Evolutionary conservation across 2,888 invertebrate genomes (phyloP).

Genomic region (Leptinotarsa juncta): DNA sequence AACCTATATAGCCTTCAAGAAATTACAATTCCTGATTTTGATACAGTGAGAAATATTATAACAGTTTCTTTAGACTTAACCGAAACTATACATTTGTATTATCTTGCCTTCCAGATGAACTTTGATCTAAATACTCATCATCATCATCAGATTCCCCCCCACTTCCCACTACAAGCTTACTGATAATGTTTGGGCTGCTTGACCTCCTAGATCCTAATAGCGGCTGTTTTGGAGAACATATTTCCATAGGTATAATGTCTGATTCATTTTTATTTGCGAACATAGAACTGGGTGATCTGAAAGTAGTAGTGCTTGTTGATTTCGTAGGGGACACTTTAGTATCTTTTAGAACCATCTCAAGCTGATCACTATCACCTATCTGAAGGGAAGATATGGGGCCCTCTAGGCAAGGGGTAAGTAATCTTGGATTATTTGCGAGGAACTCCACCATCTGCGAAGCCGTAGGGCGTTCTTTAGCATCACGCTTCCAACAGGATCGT

Average conservation of each 20-base stretch:
- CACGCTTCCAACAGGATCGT: conserved; percentile 82
- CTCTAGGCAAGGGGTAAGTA: conserved; percentile 84
- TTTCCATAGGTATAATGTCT: conserved; percentile 56
- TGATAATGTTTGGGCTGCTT: conserved; percentile 53
- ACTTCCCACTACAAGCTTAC: conserved; percentile 37
- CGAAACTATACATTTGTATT: conserved; percentile 36
- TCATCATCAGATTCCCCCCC: conserved; percentile 38
- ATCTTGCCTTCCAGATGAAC: conserved; percentile 32
- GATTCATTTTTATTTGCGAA: conserved; percentile 30
- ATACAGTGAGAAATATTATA: conserved; percentile 10
- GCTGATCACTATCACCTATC: conserved; percentile 74
- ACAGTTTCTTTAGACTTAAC: neutral
- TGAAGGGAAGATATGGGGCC: conserved; percentile 78
- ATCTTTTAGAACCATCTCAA: conserved; percentile 67
- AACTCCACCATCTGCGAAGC: conserved; percentile 85
- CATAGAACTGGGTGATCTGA: conserved; percentile 25
- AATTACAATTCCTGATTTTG: conserved; percentile 16
- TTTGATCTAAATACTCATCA: conserved; percentile 35
- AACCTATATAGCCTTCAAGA: neutral
- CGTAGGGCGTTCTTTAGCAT: conserved; percentile 77
- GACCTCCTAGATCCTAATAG: conserved; percentile 58
- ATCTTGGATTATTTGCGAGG: conserved; percentile 80
- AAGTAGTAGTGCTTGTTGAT: conserved; percentile 35
- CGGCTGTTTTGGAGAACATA: conserved; percentile 61
- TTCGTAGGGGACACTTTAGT: conserved; percentile 54